Evolutionary conservation across 30 jellyfish, hydroid and myxozoan species (phyloP), one percentile per base, ranked within the genome.

Genomic region (Chironex yamaguchii): DNA sequence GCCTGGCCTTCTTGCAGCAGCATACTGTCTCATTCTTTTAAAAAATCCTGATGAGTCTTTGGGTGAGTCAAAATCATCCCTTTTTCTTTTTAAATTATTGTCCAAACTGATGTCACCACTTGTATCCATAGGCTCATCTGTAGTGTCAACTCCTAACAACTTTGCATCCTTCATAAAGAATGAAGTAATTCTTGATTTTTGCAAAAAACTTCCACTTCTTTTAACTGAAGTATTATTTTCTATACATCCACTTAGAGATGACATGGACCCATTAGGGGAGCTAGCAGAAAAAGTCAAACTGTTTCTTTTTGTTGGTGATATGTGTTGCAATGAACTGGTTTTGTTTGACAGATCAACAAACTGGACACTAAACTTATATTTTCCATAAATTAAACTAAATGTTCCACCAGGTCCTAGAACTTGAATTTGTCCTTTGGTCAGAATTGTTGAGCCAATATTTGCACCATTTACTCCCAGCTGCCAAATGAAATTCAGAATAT

Each of bases 381-480:
- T 89, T 50, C 90, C 88, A 21, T 62, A 79, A 4, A 89, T 84
- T 51, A 89, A 80, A 17, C 86, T 34, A 50, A 89, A 81, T 17
- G 67, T 78, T 22, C 76, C 82, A 65, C 62, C 79, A 4, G 79
- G 79, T 25, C 79, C 64, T 22, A 87, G 76, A 54, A 87, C 78
- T 22, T 66, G 76, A 17, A 62, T 36, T 29, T 53, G 87, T 30
- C 96, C 96, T 33, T 65, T 50, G 23, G 63, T 75, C 0, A 87
- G 22, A 11, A 76, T 36, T 0, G 49, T 76, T 65, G 96, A 75
- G 50, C 97, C 97, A 65, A 89, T 62, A 1, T 84, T 83, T 48
- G 90, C 52, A 25, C 90, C 93, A 51, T 89, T 89, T 42, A 78
- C 52, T 13, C 94, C 97, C 17, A 89, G 33, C 97, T 89, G 66